Evolutionary conservation across 1,140 invertebrate genomes (phyloP).

Genomic region (Schlechtendalia chinensis): DNA sequence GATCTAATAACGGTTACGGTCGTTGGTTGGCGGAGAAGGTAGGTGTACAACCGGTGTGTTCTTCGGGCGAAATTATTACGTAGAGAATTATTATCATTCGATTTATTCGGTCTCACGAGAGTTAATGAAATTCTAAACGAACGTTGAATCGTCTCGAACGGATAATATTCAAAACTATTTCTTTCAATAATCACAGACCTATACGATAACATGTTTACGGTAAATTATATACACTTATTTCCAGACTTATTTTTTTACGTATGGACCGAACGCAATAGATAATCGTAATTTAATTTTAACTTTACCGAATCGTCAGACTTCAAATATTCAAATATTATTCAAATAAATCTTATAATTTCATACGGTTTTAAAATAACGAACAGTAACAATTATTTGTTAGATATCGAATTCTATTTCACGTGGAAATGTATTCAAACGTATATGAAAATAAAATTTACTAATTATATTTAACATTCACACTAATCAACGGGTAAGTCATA

Average conservation of each 20-base stretch:
- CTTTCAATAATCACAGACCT: neutral
- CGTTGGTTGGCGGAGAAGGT: neutral
- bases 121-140: neutral
- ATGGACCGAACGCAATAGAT: neutral
- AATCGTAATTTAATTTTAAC: constrained; percentile 8
- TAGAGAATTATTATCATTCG: neutral
- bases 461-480: too few species aligned
- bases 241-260: neutral
- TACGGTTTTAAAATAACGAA: constrained; percentile 5
- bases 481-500: neutral
- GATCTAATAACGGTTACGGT: neutral
- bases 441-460: neutral
- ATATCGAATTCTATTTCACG: neutral
- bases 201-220: neutral
- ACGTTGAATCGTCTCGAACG: neutral
- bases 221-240: neutral
- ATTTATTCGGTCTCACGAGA: neutral
- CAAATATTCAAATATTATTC: neutral
- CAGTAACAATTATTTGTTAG: neutral
- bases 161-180: constrained; percentile 21
- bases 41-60: neutral
- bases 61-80: neutral
- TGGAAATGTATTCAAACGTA: neutral
- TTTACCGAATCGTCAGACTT: neutral
- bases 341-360: neutral